phyloP scores from a whole-genome alignment of 2,113 vertebrate species.

The Catharus fuscescens region DNA sequence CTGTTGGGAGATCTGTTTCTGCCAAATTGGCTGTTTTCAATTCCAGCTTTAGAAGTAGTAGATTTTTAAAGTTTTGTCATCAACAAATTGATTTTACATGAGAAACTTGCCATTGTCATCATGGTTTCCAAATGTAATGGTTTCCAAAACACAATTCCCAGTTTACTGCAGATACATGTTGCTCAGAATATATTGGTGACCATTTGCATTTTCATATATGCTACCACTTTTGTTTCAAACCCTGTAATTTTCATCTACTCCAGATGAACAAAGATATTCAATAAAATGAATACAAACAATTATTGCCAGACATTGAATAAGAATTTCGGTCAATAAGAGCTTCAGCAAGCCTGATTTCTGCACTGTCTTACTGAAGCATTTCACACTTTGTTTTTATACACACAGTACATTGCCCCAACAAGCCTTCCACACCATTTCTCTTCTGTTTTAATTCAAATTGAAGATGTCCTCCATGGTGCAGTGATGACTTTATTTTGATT shows the following conservation, averaged over 20 bases:
- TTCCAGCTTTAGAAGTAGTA: not conserved
- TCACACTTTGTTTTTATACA: not conserved
- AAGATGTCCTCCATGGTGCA: not conserved
- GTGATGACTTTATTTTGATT: not conserved
- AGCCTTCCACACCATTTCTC: not conserved
- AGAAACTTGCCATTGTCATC: not conserved
- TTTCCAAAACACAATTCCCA: not conserved
- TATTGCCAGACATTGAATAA: not conserved
- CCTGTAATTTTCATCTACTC: not conserved
- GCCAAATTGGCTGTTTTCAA: not conserved
- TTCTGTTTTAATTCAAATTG: not conserved
- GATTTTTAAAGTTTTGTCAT: not conserved
- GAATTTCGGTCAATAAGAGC: not conserved
- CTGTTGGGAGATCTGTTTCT: not conserved
- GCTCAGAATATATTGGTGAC: not conserved
- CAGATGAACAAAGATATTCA: not conserved
- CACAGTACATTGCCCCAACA: fast-evolving
- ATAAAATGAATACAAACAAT: not conserved
- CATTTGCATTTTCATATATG: not conserved
- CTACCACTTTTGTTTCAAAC: not conserved
- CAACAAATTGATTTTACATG: not conserved
- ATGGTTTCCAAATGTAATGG: not conserved
- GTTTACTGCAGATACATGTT: not conserved
- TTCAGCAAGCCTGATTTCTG: not conserved
- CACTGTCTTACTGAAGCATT: not conserved